phyloP scores from a whole-genome alignment of 2,888 invertebrate species.

The Aspidapion aeneum region DNA sequence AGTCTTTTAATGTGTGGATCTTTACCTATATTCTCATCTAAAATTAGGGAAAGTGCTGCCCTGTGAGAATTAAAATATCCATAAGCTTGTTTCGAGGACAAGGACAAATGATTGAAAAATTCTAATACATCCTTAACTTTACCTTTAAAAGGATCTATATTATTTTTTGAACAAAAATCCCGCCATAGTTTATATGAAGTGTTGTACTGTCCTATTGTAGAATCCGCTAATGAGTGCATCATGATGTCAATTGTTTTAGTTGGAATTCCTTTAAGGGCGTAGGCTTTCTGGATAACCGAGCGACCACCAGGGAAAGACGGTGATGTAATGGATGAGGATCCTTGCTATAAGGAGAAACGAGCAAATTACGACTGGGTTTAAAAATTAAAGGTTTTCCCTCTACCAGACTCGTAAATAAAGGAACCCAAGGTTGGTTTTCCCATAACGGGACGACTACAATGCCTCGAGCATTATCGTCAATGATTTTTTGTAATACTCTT shows the following conservation, averaged over 20 bases:
- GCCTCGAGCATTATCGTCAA: constrained; percentile 22
- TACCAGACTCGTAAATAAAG: constrained; percentile 19
- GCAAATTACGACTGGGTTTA: constrained; percentile 13
- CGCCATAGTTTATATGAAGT: constrained; percentile 14
- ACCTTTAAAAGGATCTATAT: too few relatives aligned
- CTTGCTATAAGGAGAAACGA: constrained; percentile 19
- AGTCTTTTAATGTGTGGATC: constrained; percentile 13
- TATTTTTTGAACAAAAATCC: constrained; percentile 7
- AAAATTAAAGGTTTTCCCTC: too few relatives aligned
- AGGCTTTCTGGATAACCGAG: constrained; percentile 16
- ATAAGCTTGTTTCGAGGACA: too few relatives aligned
- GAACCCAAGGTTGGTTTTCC: constrained; percentile 27
- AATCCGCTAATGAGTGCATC: constrained; percentile 4
- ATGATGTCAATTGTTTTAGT: constrained; percentile 7
- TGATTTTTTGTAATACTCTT: constrained; percentile 22
- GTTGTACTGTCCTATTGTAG: constrained; percentile 15
- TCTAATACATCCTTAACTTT: too few relatives aligned
- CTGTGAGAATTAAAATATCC: constrained; percentile 14
- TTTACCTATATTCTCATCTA: constrained; percentile 6
- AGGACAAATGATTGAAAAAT: too few relatives aligned
- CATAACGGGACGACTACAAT: constrained; percentile 26
- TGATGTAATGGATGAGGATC: constrained; percentile 15
- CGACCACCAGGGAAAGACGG: constrained; percentile 21
- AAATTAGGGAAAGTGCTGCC: constrained; percentile 14
- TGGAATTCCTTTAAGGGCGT: constrained; percentile 10